These are phyloP conservation scores for Anoura caudifer DNA, from an alignment of 2,113 vertebrate genomes.

Conservation along the genomic window DNA sequence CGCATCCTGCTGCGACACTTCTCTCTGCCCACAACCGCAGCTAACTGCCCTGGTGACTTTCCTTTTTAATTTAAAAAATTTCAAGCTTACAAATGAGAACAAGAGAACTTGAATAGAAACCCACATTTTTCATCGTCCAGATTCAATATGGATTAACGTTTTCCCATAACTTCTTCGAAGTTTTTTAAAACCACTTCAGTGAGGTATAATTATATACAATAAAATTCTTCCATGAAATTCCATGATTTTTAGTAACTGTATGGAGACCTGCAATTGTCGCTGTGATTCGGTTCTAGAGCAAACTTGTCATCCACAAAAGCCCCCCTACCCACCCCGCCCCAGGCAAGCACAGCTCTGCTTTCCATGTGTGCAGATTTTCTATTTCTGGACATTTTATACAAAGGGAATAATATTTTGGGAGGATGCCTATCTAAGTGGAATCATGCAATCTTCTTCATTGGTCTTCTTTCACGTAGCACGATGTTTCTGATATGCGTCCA, in stretches of 20 bases:
- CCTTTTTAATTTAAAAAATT: constrained; percentile 1
- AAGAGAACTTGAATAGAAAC: background rate
- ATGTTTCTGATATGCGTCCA: background rate
- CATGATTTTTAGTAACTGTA: background rate
- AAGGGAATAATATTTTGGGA: background rate
- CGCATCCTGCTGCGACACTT: background rate
- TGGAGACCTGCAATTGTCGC: background rate
- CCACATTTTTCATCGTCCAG: background rate
- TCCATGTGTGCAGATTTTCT: background rate
- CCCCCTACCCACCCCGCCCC: no score
- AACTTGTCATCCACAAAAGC: background rate
- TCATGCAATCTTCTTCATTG: background rate
- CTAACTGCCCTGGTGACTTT: background rate
- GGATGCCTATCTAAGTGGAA: background rate
- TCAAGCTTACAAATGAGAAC: background rate
- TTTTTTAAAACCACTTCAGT: background rate
- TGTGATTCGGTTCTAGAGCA: background rate
- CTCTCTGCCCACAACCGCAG: background rate
- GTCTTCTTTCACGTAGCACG: background rate
- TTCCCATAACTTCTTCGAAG: background rate
- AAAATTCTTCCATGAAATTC: background rate
- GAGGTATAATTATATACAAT: background rate
- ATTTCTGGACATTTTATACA: background rate
- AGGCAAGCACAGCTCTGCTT: background rate
- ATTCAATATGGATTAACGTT: background rate